Evolutionary conservation across 2,888 invertebrate species (phyloP), one percentile per base, ranked within the genome.

Genomic region (Drosophila pseudotalamancana): DNA sequence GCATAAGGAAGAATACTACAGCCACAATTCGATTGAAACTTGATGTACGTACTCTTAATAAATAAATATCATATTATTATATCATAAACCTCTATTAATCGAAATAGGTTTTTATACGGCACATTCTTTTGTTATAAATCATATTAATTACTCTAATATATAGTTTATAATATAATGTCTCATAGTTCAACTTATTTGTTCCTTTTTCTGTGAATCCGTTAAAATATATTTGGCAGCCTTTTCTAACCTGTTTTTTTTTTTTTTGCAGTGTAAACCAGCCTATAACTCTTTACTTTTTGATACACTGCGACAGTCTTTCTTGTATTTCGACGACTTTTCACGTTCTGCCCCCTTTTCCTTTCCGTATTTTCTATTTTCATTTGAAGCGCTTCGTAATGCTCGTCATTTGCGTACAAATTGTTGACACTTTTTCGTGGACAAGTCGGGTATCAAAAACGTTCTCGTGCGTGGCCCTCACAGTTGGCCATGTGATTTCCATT

Each of bases 351-450:
- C n/a, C n/a, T n/a, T 51, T 45, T 48, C 34, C 12, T 35, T 34
- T 34, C 40, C 23, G 8, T 16, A 29, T 57, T n/a, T 60, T 61
- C 54, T 51, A 35, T 64, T 72, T 64, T 64, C 51, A 45, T 48
- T 53, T 62, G 61, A 64, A 70, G 70, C 64, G 72, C 62, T 54
- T 54, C 45, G 70, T 73, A 70, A 81, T 81, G 73, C 66, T 68
- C 69, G 57, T 67, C 76, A 82, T 76, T 87, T 84, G 79, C 73
- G 51, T 72, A 76, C 76, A 72, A 82, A 82, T 78, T 71, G 86
- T 87, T 79, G 79, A 85, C 82, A 85, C 76, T 85, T 69, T 59
- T 57, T 57, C 46, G 50, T 65, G 57, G 57, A 65, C 69, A 64
- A 62, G 65, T 37, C 21, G 42, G 55, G 49, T 51, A 59, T 65